Base-by-base conservation (phyloP, 1,140 invertebrate genomes). In the Delia radicum region DNA sequence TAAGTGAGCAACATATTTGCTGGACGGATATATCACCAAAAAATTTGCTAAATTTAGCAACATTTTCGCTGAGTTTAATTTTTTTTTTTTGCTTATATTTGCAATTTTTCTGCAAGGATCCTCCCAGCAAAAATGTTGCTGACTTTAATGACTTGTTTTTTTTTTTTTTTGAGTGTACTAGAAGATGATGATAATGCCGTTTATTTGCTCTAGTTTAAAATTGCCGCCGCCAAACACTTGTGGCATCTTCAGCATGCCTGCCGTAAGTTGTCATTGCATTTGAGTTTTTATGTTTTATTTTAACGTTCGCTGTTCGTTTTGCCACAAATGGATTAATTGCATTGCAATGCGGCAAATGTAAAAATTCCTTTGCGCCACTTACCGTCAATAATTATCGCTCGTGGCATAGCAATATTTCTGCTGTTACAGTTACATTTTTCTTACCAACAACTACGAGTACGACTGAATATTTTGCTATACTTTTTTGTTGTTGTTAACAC, bases 241-340 rank as follows among this genome's bases (percentile, higher is more conserved):
- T 69, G 65, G 65, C 65, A 69, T 69, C 65, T 69, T 69, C 29
- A 37, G 18, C 29, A 33, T 37, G 29, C 65, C 65, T 33, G 65
- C 65, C 65, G 65, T 29, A 69, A 69, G 29, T 29, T 69, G 65
- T 69, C 65, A 69, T 69, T 67, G n/a, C 29, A 33, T 28, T 69
- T 37, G 18, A 42, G 37, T 42, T 42, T 42, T 13, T 42, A 3
- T 42, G 0, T 42, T 10, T 42, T 42, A 2, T 42, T 42, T 0
- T 21, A 21, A 18, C 8, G n/a, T n/a, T n/a, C n/a, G n/a, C n/a
- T 55, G 18, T 55, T 21, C 3, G 24, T 55, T 55, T 55, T 55
- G 65, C 65, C 65, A 69, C 65, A 69, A 69, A 69, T 69, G 65
- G 65, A 69, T 69, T 69, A 69, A 69, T 69, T 69, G 65, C 65